These are phyloP conservation scores for Drosophila koepferae DNA, from an alignment of 2,888 invertebrate species.

Conservation along the genomic window DNA sequence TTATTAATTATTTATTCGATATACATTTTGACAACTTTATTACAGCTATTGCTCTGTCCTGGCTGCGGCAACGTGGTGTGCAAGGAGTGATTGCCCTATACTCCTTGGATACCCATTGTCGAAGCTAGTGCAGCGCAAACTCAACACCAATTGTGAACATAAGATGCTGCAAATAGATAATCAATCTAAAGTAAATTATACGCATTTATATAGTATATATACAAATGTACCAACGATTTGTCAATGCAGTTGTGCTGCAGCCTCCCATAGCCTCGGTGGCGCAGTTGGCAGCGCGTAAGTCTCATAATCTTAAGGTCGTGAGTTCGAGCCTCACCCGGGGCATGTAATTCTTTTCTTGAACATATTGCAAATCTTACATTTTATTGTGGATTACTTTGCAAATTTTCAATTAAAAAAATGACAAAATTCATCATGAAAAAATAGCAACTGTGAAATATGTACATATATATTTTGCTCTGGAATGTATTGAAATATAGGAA, in stretches of 20 bases:
- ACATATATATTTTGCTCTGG: too few species aligned
- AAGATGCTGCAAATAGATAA: not conserved
- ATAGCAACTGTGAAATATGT: too few species aligned
- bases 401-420: too few species aligned
- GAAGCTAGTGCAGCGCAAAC: not conserved
- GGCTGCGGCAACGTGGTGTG: not conserved
- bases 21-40: not conserved
- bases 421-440: too few species aligned
- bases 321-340: conserved; percentile 79
- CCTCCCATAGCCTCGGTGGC: conserved; percentile 82
- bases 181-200: not conserved
- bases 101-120: not conserved
- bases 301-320: conserved; percentile 85
- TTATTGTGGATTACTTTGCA: too few species aligned
- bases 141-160: not conserved
- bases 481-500: too few species aligned
- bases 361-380: not conserved
- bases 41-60: not conserved
- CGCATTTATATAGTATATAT: not conserved
- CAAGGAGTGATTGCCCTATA: not conserved
- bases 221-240: not conserved
- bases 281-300: conserved; percentile 85
- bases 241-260: not conserved
- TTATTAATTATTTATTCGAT: not conserved
- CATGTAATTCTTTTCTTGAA: conserved; percentile 51